Conservation (phyloP, 2,888 invertebrate genomes). For the Melanostoma mellinum region DNA sequence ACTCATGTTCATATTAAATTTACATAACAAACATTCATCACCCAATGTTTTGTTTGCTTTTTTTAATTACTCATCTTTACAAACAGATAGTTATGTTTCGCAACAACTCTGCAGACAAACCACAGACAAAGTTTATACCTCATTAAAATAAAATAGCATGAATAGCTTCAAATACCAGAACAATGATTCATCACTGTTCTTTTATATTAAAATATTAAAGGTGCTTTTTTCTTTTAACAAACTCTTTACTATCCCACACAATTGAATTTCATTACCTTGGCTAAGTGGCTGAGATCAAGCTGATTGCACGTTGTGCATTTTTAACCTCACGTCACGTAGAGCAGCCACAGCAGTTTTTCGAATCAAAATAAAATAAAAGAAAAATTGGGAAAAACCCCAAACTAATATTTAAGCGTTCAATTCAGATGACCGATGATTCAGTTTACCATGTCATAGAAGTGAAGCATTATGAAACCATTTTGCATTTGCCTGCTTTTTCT, state of each 20-base stretch:
- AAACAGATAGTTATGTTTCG: too few species aligned
- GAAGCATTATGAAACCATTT: constrained; percentile 46
- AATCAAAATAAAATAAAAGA: constrained; percentile 11
- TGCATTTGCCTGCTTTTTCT: constrained; percentile 41
- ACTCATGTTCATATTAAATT: too few species aligned
- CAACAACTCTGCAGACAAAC: too few species aligned
- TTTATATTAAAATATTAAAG: not conserved
- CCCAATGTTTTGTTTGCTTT: too few species aligned
- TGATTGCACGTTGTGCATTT: constrained; percentile 40
- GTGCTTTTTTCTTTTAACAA: not conserved
- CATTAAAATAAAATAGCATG: too few species aligned
- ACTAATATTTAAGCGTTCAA: constrained; percentile 61
- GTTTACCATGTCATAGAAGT: constrained; percentile 57
- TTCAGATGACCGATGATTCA: constrained; percentile 29
- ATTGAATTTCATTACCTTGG: constrained; percentile 45
- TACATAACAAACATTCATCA: too few species aligned
- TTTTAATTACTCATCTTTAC: too few species aligned
- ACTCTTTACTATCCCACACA: constrained; percentile 45
- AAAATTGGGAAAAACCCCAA: not conserved
- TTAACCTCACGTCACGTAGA: constrained; percentile 52
- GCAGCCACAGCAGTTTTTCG: constrained; percentile 33
- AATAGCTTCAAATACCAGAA: too few species aligned
- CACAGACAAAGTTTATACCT: too few species aligned
- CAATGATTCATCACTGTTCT: not conserved
- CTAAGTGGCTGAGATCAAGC: constrained; percentile 16